phyloP scores from a whole-genome alignment of 2,888 invertebrate species.

The Rambutsinella grinnellia region DNA sequence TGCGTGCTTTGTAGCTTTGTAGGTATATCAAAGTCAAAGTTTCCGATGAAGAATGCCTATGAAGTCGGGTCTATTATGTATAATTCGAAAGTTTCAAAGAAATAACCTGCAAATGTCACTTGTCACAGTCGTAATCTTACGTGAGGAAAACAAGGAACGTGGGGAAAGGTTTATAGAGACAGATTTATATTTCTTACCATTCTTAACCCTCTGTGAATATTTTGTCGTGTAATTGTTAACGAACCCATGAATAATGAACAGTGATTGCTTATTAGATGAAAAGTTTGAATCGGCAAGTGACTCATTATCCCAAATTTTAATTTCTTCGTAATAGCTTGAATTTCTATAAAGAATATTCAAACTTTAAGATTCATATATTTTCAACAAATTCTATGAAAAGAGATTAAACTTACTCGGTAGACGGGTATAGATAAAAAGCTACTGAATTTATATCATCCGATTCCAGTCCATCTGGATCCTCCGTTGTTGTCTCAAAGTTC shows the following conservation, averaged over 20 bases:
- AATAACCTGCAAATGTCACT: no score
- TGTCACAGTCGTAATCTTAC: no score
- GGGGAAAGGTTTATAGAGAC: no score
- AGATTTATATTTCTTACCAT: constrained; percentile 50
- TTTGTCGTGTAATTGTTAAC: constrained; percentile 53
- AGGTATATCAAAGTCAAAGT: no score
- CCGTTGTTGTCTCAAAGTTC: constrained; percentile 13
- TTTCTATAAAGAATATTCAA: constrained; percentile 35
- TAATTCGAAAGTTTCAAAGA: no score
- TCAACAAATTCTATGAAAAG: no score
- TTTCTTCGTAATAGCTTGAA: constrained; percentile 33
- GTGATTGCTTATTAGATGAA: constrained; percentile 17
- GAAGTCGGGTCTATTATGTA: no score
- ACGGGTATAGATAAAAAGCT: constrained; percentile 52
- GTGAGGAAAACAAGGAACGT: no score
- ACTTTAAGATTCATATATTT: no score
- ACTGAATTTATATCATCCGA: constrained; percentile 46
- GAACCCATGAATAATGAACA: constrained; percentile 55
- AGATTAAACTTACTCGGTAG: constrained; percentile 38
- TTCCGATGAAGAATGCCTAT: no score
- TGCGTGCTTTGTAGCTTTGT: no score
- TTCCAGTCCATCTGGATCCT: constrained; percentile 15
- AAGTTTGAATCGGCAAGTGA: constrained; percentile 35
- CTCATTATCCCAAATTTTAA: constrained; percentile 30
- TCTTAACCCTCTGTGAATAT: constrained; percentile 50